Percentiles rank a stretch among this genome's conserved stretches.
Conservation (phyloP, 1,140 invertebrate genomes). For the Atta colombica region DNA sequence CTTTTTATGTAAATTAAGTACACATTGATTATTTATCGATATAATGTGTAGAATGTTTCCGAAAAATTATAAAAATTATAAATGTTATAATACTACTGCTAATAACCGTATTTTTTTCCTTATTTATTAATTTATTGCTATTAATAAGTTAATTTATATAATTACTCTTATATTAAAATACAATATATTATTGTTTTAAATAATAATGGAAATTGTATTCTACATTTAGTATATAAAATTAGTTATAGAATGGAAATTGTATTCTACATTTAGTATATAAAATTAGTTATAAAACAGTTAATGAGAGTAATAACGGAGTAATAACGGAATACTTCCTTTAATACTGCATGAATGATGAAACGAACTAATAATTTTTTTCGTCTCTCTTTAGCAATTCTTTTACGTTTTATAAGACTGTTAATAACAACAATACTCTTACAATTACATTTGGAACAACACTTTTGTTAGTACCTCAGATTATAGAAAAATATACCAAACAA, state of each 20-base stretch:
- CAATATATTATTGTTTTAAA: background rate
- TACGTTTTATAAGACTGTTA: background rate
- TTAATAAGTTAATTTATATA: background rate
- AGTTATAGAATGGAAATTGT: background rate
- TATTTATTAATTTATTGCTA: background rate
- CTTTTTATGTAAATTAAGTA: background rate
- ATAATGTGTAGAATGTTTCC: background rate
- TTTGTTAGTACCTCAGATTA: background rate
- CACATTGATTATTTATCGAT: slow-evolving; percentile 7
- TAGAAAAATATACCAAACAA: background rate
- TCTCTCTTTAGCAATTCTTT: background rate
- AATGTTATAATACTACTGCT: background rate
- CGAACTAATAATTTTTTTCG: background rate
- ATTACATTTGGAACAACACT: background rate
- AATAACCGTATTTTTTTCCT: background rate
- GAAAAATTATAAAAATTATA: background rate
- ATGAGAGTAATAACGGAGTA: background rate
- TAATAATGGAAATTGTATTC: no score
- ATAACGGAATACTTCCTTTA: background rate
- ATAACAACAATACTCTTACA: background rate
- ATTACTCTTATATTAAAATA: background rate
- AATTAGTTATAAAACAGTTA: background rate
- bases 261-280: no score
- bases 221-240: no score
- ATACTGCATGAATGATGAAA: background rate